phyloP scores from a whole-genome alignment of 2,113 vertebrate genomes.

The Rhipidura dahli region DNA sequence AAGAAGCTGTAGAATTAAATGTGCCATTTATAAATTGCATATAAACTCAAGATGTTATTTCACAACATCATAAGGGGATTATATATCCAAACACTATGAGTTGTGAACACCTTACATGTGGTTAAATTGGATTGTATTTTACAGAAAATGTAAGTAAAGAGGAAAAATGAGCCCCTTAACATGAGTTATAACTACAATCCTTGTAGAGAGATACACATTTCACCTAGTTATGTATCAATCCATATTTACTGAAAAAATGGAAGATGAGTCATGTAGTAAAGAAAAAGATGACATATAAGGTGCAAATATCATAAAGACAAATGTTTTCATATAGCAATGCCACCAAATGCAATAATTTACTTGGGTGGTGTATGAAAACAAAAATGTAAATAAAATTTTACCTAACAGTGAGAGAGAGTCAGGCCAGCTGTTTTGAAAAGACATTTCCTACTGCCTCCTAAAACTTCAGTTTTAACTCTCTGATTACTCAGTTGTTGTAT shows the following conservation, averaged over 20 bases:
- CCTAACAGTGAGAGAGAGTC: neutral
- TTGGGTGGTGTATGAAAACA: neutral
- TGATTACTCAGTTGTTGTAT: neutral
- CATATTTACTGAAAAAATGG: neutral
- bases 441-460: neutral
- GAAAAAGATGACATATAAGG: neutral
- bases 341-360: neutral
- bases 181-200: neutral
- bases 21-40: neutral
- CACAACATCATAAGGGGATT: neutral
- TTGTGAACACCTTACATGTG: neutral
- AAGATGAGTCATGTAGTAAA: neutral
- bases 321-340: neutral
- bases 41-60: neutral
- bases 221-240: neutral
- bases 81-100: neutral
- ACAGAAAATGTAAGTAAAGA: neutral
- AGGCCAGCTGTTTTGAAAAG: neutral
- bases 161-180: neutral
- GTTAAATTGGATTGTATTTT: neutral
- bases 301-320: neutral
- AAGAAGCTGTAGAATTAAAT: neutral
- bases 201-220: neutral
- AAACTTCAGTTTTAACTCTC: neutral
- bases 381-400: neutral